Evolutionary conservation across 2,797 vertebrate species (phyloP).

Genomic region (Sebastes kiyomatsui): DNA sequence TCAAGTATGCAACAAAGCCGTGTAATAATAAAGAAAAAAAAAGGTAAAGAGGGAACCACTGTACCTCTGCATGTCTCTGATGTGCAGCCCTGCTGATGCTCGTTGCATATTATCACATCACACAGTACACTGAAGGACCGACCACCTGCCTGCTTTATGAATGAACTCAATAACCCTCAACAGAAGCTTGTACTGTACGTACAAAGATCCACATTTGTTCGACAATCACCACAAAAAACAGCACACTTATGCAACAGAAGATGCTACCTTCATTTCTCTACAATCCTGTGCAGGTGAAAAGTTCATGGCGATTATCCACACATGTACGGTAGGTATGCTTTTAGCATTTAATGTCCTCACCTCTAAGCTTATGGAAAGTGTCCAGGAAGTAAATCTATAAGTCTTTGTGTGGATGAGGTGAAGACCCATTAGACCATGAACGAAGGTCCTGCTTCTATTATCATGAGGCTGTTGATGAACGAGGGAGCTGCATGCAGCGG

Average conservation of each 20-base stretch:
- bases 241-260: background rate
- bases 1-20: no score
- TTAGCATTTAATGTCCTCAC: background rate
- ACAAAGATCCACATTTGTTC: background rate
- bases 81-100: background rate
- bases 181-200: background rate
- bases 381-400: constrained; percentile 4
- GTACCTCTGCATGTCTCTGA: background rate
- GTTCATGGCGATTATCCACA: background rate
- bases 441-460: constrained; percentile 12
- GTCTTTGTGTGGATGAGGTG: background rate
- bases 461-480: constrained; percentile 27
- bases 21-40: background rate
- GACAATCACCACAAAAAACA: background rate
- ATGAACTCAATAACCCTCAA: background rate
- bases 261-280: background rate
- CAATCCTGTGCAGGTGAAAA: background rate
- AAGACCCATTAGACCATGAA: constrained; percentile 27
- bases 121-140: background rate
- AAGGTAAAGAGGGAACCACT: background rate
- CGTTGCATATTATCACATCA: constrained; percentile 18
- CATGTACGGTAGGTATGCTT: background rate
- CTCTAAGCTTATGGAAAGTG: background rate
- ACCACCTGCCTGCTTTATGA: background rate
- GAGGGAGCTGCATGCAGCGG: background rate